These are phyloP conservation scores for Ursus arctos DNA, from an alignment of 2,113 vertebrate species.

Conservation along the genomic window DNA sequence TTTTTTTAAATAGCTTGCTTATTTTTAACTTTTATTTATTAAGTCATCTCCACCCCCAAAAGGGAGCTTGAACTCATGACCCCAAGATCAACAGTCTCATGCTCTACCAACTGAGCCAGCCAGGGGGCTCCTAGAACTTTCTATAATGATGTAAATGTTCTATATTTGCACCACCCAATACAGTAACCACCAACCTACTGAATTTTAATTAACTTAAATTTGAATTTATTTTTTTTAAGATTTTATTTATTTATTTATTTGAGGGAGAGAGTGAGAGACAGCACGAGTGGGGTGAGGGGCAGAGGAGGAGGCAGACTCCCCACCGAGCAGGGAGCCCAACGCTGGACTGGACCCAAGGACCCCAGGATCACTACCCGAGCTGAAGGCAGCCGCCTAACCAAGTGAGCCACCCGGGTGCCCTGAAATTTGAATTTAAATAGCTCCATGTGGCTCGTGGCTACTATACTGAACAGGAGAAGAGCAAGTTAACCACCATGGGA, in stretches of 20 bases:
- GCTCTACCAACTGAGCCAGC: neutral
- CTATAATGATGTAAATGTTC: constrained; percentile 1
- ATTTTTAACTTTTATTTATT: neutral
- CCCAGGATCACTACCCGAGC: too few relatives aligned
- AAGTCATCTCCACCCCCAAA: neutral
- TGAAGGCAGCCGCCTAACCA: too few relatives aligned
- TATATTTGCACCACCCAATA: neutral
- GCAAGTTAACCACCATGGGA: neutral
- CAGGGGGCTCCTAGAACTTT: neutral
- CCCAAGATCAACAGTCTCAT: neutral
- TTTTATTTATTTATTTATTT: too few relatives aligned
- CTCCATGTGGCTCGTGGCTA: neutral
- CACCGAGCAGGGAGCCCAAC: too few relatives aligned
- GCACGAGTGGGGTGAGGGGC: too few relatives aligned
- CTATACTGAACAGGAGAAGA: neutral
- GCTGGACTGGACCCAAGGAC: too few relatives aligned
- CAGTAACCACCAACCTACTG: neutral
- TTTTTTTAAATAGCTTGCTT: neutral
- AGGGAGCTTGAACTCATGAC: neutral
- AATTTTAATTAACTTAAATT: neutral
- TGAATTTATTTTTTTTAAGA: neutral
- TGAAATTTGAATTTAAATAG: constrained; percentile 37
- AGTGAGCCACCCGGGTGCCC: too few relatives aligned
- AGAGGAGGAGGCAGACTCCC: too few relatives aligned
- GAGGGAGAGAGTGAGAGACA: too few relatives aligned